Conservation (phyloP, 2,797 vertebrate species). For the Cuniculus paca region DNA sequence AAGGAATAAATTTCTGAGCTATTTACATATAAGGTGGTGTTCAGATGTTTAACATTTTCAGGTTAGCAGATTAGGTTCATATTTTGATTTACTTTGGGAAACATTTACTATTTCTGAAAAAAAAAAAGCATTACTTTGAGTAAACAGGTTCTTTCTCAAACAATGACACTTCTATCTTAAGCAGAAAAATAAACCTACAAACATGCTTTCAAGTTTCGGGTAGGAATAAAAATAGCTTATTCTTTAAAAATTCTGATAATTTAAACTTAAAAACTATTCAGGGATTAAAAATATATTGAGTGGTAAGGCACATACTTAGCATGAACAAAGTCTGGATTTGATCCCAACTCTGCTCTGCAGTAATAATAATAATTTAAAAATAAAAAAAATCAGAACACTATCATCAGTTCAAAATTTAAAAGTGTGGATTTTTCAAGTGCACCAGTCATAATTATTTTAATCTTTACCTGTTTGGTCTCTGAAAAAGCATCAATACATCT, state of each 20-base stretch:
- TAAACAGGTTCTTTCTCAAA: background rate
- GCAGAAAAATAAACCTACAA: background rate
- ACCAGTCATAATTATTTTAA: background rate
- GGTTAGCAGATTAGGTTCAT: conserved; percentile 20
- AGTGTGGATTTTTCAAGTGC: background rate
- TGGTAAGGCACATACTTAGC: background rate
- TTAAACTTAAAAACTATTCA: conserved; percentile 31
- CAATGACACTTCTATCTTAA: background rate
- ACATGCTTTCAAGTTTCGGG: background rate
- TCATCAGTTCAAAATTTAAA: background rate
- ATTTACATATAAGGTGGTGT: conserved; percentile 23
- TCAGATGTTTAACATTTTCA: conserved; percentile 40
- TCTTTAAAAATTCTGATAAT: background rate
- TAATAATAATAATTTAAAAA: background rate
- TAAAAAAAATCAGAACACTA: background rate
- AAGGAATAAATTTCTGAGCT: background rate
- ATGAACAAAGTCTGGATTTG: background rate
- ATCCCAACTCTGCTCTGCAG: no score
- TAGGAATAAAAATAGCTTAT: background rate
- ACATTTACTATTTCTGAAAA: conserved; percentile 61
- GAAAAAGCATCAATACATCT: background rate
- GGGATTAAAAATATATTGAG: background rate
- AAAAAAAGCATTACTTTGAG: background rate
- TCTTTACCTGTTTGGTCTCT: background rate
- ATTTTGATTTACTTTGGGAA: conserved; percentile 51